Evolutionary conservation across 2,888 invertebrate species (phyloP), one percentile per base, ranked within the genome.

Genomic region (Platycheirus rosarum): DNA sequence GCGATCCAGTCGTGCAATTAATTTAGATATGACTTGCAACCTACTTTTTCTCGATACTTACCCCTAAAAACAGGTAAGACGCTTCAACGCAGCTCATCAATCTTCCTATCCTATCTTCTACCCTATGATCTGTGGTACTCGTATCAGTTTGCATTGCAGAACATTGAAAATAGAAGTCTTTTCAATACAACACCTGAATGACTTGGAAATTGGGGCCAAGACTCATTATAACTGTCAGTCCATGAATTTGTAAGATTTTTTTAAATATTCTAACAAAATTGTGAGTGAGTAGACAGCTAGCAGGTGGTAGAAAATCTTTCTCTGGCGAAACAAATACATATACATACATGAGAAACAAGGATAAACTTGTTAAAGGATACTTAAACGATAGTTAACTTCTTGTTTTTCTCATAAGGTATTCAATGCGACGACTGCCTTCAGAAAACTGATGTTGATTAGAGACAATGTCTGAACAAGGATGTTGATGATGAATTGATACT

Each of bases 351-450:
- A 62, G 60, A 48, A 46, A 16, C 48, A 69, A 48, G 69, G 74
- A 79, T 69, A 65, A 79, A 79, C 79, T 79, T 74, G 79, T 79
- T 74, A 63, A 79, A 63, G 63, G 63, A 69, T 57, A 16, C 74
- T 74, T 63, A 74, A 57, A 55, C 26, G 16, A 55, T 35, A 63
- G 53, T 63, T 48, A 63, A 48, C 37, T 42, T 73, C 26, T 32
- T 63, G 14, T 16, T 20, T 32, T 29, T n/a, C 29, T 32, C 23
- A n/a, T 7, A 6, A 32, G 16, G 29, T 37, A 20, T 55, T 20
- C 37, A 8, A 20, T 18, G 5, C 7, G 13, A 8, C 16, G 7
- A 44, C 16, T 3, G 11, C n/a, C n/a, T n/a, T n/a, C n/a, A n/a
- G n/a, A n/a, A n/a, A n/a, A n/a, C n/a, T n/a, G n/a, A n/a, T n/a